These are phyloP conservation scores for Drosophila virilis DNA, from an alignment of 1,140 invertebrate genomes.

Conservation along the genomic window DNA sequence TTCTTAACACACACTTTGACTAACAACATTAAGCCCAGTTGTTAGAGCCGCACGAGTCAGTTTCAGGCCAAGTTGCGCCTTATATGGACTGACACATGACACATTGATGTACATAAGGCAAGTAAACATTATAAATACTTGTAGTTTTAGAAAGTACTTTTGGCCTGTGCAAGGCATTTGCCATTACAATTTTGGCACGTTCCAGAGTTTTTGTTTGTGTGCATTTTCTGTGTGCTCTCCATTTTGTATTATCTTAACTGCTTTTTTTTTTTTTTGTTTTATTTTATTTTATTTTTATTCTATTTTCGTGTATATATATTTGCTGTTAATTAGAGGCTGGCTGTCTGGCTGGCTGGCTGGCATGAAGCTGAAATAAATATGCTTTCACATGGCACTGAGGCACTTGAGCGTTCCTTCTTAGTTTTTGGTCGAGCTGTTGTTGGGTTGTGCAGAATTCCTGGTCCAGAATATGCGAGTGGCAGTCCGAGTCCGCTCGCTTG, in stretches of 20 bases:
- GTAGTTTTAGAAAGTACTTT: conserved; percentile 1
- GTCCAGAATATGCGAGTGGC: neutral
- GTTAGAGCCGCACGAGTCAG: too few relatives aligned
- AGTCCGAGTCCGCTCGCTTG: conserved; percentile 26
- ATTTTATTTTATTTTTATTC: neutral
- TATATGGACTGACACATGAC: neutral
- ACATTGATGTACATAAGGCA: neutral
- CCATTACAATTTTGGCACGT: conserved; percentile 34
- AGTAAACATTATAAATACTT: neutral
- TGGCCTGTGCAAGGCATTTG: neutral
- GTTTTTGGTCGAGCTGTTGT: conserved; percentile 3
- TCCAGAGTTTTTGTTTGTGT: conserved; percentile 9
- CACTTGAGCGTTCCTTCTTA: neutral
- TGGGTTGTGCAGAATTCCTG: too few relatives aligned
- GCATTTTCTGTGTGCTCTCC: conserved; percentile 18
- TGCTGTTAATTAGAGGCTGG: conserved; percentile 39
- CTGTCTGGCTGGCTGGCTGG: neutral
- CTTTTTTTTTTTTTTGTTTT: neutral
- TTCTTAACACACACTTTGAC: too few relatives aligned
- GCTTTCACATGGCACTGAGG: neutral
- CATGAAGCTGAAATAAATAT: neutral
- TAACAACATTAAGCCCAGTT: too few relatives aligned
- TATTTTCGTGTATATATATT: conserved; percentile 16
- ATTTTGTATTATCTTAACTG: conserved; percentile 8
- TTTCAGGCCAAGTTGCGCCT: too few relatives aligned